phyloP scores from a whole-genome alignment of 2,888 invertebrate species.

The Nasonovia ribisnigri region DNA sequence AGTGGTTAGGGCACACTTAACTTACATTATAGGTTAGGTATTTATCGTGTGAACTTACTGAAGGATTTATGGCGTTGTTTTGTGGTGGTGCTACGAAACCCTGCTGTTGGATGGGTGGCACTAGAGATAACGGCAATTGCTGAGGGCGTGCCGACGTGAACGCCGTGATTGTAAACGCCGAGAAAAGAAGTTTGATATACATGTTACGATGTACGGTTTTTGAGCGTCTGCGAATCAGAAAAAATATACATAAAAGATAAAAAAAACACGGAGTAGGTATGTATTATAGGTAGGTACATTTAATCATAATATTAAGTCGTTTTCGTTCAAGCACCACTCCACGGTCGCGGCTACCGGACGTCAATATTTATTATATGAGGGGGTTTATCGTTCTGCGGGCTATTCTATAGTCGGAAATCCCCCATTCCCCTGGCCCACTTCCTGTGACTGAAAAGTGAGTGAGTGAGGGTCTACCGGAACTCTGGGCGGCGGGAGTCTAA shows the following conservation, averaged over 20 bases:
- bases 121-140: conserved; percentile 63
- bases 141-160: conserved; percentile 47
- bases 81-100: conserved; percentile 1
- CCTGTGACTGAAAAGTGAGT: not conserved
- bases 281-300: not conserved
- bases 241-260: conserved; percentile 11
- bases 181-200: conserved; percentile 25
- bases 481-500: not conserved
- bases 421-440: not conserved
- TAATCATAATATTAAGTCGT: not conserved
- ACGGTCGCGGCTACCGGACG: not conserved
- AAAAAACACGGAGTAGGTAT: conserved; percentile 1
- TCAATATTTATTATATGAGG: not conserved
- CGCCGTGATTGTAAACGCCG: conserved; percentile 8
- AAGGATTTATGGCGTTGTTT: conserved; percentile 50
- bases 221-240: conserved; percentile 45
- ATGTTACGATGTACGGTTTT: not conserved
- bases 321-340: not conserved
- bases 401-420: not conserved
- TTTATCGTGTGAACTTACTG: conserved; percentile 34
- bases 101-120: conserved; percentile 64
- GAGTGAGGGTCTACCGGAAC: not conserved
- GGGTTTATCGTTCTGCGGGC: not conserved
- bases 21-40: not conserved
- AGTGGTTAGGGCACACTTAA: not conserved